phyloP scores from a whole-genome alignment of 2,888 invertebrate genomes.

The Sinopyrophorus schimmeli region DNA sequence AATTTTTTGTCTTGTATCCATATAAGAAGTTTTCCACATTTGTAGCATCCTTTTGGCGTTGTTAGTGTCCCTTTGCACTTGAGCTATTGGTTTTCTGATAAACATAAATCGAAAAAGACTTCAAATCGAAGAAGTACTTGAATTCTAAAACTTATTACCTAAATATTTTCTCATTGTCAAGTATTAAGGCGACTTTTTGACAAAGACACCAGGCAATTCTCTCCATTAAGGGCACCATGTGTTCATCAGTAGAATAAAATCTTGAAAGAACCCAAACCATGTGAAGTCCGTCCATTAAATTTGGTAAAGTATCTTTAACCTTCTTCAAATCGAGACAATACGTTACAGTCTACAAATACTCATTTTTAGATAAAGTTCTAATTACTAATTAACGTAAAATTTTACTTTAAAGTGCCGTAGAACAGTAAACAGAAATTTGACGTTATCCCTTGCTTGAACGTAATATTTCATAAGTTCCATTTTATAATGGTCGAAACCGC shows the following conservation, averaged over 20 bases:
- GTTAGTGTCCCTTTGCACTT: slow-evolving; percentile 46
- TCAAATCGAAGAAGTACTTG: background rate
- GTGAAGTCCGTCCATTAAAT: slow-evolving; percentile 80
- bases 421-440: slow-evolving; percentile 75
- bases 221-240: slow-evolving; percentile 82
- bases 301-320: slow-evolving; percentile 73
- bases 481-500: slow-evolving; percentile 64
- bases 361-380: no score
- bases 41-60: slow-evolving; percentile 71
- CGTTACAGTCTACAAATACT: slow-evolving; percentile 47
- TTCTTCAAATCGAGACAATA: slow-evolving; percentile 66
- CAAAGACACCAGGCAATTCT: slow-evolving; percentile 83
- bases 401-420: slow-evolving; percentile 70
- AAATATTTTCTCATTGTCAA: slow-evolving; percentile 75
- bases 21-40: slow-evolving; percentile 76
- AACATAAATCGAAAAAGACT: slow-evolving; percentile 4
- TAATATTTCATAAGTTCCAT: slow-evolving; percentile 68
- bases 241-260: slow-evolving; percentile 82
- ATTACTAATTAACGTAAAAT: no score
- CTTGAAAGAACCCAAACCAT: slow-evolving; percentile 91
- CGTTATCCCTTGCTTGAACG: slow-evolving; percentile 75
- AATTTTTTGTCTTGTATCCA: slow-evolving; percentile 78
- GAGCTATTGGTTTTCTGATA: slow-evolving; percentile 58
- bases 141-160: slow-evolving; percentile 58
- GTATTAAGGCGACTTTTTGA: slow-evolving; percentile 71